Evolutionary conservation across 2,888 invertebrate genomes (phyloP).

Genomic region (Lithophane ornitopus): DNA sequence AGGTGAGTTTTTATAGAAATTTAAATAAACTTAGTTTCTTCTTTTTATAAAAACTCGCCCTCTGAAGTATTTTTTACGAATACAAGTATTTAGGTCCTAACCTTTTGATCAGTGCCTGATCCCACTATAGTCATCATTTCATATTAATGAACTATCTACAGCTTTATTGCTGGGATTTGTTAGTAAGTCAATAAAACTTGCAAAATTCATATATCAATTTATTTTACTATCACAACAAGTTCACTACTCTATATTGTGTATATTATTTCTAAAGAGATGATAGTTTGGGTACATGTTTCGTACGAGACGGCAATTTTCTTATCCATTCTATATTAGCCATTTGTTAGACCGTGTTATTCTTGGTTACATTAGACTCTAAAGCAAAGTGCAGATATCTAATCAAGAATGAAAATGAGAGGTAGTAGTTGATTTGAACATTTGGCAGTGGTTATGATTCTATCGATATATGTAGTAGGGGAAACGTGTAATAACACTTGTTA

Average conservation of each 20-base stretch:
- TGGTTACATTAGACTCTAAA: background rate
- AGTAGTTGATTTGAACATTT: conserved; percentile 9
- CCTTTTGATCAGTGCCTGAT: too few species aligned
- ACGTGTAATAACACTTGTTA: background rate
- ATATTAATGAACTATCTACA: background rate
- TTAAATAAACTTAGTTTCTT: too few species aligned
- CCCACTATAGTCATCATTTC: too few species aligned
- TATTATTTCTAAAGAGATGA: conserved; percentile 62
- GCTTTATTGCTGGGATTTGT: background rate
- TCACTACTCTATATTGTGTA: conserved; percentile 67
- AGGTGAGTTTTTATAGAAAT: too few species aligned
- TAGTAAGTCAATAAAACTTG: conserved; percentile 13
- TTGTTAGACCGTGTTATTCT: conserved; percentile 19
- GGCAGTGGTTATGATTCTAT: background rate
- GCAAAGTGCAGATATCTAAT: background rate
- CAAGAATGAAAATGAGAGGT: background rate
- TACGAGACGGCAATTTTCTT: background rate
- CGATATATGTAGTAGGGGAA: conserved; percentile 8
- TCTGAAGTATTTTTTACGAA: too few species aligned
- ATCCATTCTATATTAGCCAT: background rate
- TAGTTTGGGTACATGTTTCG: conserved; percentile 54
- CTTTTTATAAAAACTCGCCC: too few species aligned
- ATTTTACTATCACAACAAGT: conserved; percentile 73
- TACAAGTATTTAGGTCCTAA: too few species aligned
- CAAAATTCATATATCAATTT: conserved; percentile 58